Evolutionary conservation across 2,888 invertebrate genomes (phyloP), one percentile per base, ranked within the genome.

Genomic region (Tholera decimalis): DNA sequence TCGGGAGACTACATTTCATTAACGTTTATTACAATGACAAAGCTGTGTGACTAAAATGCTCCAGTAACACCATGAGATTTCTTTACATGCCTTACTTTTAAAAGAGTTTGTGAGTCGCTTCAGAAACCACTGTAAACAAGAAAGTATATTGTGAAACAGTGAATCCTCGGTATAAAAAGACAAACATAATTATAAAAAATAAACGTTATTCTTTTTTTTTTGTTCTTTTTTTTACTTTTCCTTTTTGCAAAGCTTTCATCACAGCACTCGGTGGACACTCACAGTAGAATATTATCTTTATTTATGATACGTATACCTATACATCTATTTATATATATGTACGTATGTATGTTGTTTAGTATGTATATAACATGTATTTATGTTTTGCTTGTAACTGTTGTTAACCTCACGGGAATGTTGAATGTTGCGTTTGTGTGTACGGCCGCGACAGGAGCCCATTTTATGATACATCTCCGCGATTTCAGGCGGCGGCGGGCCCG

Each of bases 191-290:
- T 63, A 69, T 85, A 79, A 73, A 79, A 85, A 94, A 95, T 94
- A 95, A 95, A 94, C 84, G 90, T 92, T 85, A 85, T 88, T 89
- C 85, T 90, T 88, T 89, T 91, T 89, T 91, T 89, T 91, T 91
- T 89, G 85, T 89, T 90, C 84, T 89, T 91, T 93, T 93, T 93
- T 94, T 92, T 88, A 85, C 86, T 89, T 92, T 91, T 90, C 91
- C 90, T 91, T 88, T 73, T 92, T 89, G 93, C 93, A 92, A 93
- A 87, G 94, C 95, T 95, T 95, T 88, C 88, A 94, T 94, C 95
- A 94, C 94, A 93, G 95, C 95, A 95, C 95, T 94, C 95, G 93
- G 92, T 92, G 92, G 89, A 92, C 90, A 91, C 92, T 94, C 95
- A 93, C 94, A 92, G 94, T 94, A 94, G 95, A 86, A 83, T 84